Evolutionary conservation across 1,140 invertebrate genomes (phyloP).

Genomic region (Nixonia krombeini): DNA sequence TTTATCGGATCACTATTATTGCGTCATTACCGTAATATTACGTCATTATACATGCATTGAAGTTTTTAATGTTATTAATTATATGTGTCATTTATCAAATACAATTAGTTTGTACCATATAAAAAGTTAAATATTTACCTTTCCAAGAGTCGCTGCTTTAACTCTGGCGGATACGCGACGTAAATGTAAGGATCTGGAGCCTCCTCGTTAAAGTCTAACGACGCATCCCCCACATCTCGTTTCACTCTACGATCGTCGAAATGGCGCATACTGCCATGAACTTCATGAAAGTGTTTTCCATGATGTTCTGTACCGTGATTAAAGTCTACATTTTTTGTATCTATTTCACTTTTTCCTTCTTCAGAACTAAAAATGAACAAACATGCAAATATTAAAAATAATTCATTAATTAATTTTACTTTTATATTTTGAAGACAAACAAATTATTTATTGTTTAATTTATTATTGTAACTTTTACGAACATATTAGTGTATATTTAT

Average conservation of each 20-base stretch:
- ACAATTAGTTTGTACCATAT: no score
- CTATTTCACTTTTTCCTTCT: slow-evolving; percentile 61
- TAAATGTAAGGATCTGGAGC: slow-evolving; percentile 84
- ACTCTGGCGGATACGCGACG: slow-evolving; percentile 86
- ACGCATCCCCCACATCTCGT: slow-evolving; percentile 63
- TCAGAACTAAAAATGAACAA: slow-evolving; percentile 53
- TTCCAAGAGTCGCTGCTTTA: slow-evolving; percentile 84
- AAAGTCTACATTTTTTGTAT: slow-evolving; percentile 60
- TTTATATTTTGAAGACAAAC: slow-evolving; percentile 5
- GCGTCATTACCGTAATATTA: no score
- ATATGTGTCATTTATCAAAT: no score
- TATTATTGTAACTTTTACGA: not conserved
- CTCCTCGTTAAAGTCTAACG: slow-evolving; percentile 52
- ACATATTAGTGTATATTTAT: no score
- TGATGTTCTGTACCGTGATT: slow-evolving; percentile 50
- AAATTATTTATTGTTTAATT: slow-evolving; percentile 18
- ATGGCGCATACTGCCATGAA: slow-evolving; percentile 29
- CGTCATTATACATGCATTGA: no score
- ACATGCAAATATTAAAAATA: slow-evolving; percentile 4
- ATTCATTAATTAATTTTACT: no score
- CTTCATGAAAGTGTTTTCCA: slow-evolving; percentile 46
- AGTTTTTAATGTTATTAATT: no score
- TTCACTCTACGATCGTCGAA: slow-evolving; percentile 70
- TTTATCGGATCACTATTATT: no score
- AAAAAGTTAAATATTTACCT: slow-evolving; percentile 77